These are phyloP conservation scores for Drosophila chauvacae DNA, from an alignment of 1,140 invertebrate genomes.

Conservation along the genomic window DNA sequence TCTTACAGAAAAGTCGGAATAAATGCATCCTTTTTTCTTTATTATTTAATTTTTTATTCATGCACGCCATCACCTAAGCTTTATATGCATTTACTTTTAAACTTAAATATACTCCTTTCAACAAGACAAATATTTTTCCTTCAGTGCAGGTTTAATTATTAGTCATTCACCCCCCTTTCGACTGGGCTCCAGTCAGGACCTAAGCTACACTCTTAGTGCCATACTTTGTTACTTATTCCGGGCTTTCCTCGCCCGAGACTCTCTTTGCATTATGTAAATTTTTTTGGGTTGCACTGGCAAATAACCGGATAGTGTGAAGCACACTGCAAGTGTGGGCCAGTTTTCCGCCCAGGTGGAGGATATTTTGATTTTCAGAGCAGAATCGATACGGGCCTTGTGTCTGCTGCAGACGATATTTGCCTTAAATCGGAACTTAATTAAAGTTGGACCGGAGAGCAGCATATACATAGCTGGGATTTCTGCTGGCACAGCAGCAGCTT, in stretches of 20 bases:
- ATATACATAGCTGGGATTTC: background rate
- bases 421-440: constrained; percentile 70
- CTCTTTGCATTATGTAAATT: constrained; percentile 37
- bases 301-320: constrained; percentile 12
- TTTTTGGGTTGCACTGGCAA: constrained; percentile 1
- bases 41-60: no score
- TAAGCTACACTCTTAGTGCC: constrained; percentile 9
- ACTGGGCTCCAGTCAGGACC: background rate
- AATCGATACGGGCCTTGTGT: constrained; percentile 15
- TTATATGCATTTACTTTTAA: background rate
- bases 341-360: constrained; percentile 10
- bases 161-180: background rate
- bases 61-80: no score
- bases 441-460: constrained; percentile 44
- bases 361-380: constrained; percentile 17
- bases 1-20: no score
- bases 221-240: constrained; percentile 12
- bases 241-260: constrained; percentile 2
- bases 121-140: background rate
- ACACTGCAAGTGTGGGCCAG: constrained; percentile 4
- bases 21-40: no score
- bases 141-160: constrained; percentile 8
- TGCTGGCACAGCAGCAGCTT: constrained; percentile 25
- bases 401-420: constrained; percentile 10
- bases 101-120: no score